Conservation (phyloP, 1,140 invertebrate species). For the Cotesia chilonis region DNA sequence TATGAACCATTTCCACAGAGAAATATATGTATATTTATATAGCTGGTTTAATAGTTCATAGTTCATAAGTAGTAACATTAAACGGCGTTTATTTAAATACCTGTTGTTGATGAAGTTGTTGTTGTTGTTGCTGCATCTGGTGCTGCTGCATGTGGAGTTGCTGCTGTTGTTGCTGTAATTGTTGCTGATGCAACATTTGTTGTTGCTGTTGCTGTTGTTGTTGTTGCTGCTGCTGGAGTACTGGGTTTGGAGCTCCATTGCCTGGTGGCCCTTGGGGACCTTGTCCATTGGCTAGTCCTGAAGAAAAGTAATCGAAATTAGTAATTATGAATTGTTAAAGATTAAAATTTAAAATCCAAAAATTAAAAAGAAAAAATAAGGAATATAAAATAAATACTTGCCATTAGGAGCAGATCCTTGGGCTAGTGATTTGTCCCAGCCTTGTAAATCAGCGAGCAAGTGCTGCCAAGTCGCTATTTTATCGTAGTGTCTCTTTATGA, state of each 20-base stretch:
- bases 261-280: conserved; percentile 35
- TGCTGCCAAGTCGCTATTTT: conserved; percentile 91
- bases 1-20: too few relatives aligned
- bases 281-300: conserved; percentile 40
- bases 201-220: conserved; percentile 51
- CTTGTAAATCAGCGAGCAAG: conserved; percentile 78
- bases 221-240: conserved; percentile 49
- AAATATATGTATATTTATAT: too few relatives aligned
- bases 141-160: conserved; percentile 63
- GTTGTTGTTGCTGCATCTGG: conserved; percentile 55
- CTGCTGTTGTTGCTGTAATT: conserved; percentile 53
- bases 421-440: conserved; percentile 65
- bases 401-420: conserved; percentile 65
- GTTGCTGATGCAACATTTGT: conserved; percentile 58
- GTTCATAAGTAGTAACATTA: conserved; percentile 8
- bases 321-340: neutral
- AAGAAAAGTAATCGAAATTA: conserved; percentile 29
- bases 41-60: too few relatives aligned
- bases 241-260: conserved; percentile 31
- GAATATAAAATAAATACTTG: conserved; percentile 48
- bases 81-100: conserved; percentile 43
- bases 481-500: conserved; percentile 89
- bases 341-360: neutral
- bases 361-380: neutral
- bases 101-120: conserved; percentile 56